phyloP scores from a whole-genome alignment of 2,888 invertebrate species.

The Eupelmus urozonus region DNA sequence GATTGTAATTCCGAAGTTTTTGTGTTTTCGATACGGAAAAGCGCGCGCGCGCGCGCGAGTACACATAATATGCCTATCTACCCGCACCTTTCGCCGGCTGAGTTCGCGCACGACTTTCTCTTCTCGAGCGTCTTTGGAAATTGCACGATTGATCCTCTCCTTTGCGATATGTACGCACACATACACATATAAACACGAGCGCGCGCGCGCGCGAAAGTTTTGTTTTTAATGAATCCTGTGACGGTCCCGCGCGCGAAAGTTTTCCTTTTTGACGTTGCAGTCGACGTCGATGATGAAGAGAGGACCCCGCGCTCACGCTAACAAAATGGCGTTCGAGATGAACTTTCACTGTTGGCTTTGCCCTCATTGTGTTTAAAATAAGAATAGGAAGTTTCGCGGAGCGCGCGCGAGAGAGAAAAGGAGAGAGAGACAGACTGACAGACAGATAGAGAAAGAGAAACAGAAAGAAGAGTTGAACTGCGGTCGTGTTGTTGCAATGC shows the following conservation, averaged over 20 bases:
- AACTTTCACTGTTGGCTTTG: slow-evolving; percentile 24
- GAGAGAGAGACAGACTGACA: not conserved
- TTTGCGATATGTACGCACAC: not conserved
- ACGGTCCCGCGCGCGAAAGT: not conserved
- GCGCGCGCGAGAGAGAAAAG: not conserved
- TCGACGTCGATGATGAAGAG: not conserved
- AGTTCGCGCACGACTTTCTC: slow-evolving; percentile 37
- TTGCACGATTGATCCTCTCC: slow-evolving; percentile 5
- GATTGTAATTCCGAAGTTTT: slow-evolving; percentile 11
- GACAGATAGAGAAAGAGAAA: not conserved
- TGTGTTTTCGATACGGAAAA: slow-evolving; percentile 17
- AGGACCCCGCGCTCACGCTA: not conserved
- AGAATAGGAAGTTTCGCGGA: not conserved
- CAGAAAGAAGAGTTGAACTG: not conserved
- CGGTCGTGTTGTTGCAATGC: slow-evolving; percentile 2
- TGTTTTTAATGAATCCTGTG: not conserved
- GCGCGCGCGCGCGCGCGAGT: not conserved
- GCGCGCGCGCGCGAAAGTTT: not conserved
- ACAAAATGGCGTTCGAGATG: not conserved
- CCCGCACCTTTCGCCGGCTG: slow-evolving; percentile 18
- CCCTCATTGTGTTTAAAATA: slow-evolving; percentile 4
- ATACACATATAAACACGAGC: not conserved
- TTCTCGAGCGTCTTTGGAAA: slow-evolving; percentile 31
- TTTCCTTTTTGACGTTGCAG: not conserved
- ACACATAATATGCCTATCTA: not conserved